phyloP scores from a whole-genome alignment of 2,113 vertebrate genomes.

The Sinocyclocheilus anshuiensis region DNA sequence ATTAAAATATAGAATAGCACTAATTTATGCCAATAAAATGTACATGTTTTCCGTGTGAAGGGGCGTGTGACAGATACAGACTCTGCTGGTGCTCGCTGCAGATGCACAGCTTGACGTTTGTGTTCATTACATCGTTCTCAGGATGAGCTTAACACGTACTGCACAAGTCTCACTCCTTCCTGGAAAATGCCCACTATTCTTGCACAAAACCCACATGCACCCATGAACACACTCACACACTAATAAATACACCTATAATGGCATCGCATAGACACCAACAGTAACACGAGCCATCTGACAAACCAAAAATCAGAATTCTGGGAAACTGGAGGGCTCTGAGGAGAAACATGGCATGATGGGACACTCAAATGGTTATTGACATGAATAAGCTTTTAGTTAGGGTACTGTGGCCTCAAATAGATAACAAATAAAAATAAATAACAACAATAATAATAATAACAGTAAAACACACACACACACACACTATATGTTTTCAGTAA shows the following conservation, averaged over 20 bases:
- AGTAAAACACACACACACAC: no score
- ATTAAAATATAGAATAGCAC: not conserved
- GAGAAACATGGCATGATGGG: not conserved
- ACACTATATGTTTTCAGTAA: no score
- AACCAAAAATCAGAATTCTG: not conserved
- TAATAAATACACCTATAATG: not conserved
- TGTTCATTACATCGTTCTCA: not conserved
- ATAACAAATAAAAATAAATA: no score
- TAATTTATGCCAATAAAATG: not conserved
- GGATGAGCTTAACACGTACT: not conserved
- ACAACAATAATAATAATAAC: no score
- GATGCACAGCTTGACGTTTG: not conserved
- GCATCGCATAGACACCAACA: not conserved
- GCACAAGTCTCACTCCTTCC: not conserved
- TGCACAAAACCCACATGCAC: not conserved
- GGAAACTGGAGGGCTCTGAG: not conserved
- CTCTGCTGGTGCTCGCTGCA: not conserved
- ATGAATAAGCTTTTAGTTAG: not conserved
- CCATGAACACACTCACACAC: not conserved
- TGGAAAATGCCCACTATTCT: not conserved
- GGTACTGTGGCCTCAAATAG: no score
- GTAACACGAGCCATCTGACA: not conserved
- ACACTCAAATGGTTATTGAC: not conserved
- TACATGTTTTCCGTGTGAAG: not conserved
- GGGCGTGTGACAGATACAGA: not conserved